A percentile compares a stretch with the other conserved stretches of the same genome.
Conservation (phyloP, 2,797 vertebrate genomes). For the Chiroxiphia lanceolata region DNA sequence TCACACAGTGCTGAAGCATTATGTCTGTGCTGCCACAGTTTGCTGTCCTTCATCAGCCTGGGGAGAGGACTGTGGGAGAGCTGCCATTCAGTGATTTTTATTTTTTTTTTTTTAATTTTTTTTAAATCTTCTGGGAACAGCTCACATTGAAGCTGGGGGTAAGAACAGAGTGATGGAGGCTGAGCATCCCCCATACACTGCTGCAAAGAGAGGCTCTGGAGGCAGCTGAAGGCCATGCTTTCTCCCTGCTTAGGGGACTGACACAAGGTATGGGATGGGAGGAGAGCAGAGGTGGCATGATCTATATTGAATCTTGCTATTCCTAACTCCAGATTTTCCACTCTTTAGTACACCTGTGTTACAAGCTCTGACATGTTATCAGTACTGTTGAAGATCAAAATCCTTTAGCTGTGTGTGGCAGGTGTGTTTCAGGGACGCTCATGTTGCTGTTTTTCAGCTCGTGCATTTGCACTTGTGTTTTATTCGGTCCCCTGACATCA, state of each 20-base stretch:
- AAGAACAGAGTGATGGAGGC: not conserved
- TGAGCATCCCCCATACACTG: accelerated
- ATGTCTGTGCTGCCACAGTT: not conserved
- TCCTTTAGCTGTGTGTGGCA: not conserved
- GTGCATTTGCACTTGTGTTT: accelerated
- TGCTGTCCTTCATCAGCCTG: not conserved
- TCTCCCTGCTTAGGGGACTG: not conserved
- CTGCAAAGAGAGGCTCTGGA: not conserved
- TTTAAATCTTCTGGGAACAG: not conserved
- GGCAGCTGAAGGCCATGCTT: not conserved
- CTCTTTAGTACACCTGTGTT: not conserved
- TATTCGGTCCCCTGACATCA: not conserved
- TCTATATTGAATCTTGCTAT: not conserved
- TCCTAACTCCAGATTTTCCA: not conserved
- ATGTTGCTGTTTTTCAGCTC: not conserved
- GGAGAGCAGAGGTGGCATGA: accelerated
- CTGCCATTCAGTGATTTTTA: not conserved
- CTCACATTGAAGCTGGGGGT: accelerated
- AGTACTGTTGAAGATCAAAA: not conserved
- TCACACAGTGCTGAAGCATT: not conserved
- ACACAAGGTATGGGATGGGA: not conserved
- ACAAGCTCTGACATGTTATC: accelerated
- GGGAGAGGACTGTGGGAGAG: not conserved
- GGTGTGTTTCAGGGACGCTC: not conserved
- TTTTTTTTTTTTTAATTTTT: not conserved